A percentile compares a stretch with the other conserved stretches of the same genome.
These are phyloP conservation scores for Leptarthrus brevirostris DNA, from an alignment of 2,888 invertebrate species.

Conservation along the genomic window DNA sequence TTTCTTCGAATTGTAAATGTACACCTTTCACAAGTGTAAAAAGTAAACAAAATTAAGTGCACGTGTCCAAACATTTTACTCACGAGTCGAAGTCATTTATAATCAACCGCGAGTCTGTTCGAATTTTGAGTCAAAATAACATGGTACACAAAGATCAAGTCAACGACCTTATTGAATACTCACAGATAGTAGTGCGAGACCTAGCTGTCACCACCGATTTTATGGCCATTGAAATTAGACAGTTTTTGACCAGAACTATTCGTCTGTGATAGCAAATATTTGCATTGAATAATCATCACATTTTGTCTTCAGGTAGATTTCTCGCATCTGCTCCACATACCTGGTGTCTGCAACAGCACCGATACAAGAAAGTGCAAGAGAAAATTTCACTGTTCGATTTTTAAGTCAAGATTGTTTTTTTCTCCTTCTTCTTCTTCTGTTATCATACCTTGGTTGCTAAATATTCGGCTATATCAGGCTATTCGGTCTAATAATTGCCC, in stretches of 20 bases:
- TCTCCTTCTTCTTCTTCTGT: not conserved
- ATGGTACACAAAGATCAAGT: constrained; percentile 18
- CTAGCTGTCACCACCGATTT: not conserved
- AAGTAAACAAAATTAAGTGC: not conserved
- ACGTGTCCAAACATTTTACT: not conserved
- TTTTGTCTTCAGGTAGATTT: not conserved
- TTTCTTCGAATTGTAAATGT: constrained; percentile 15
- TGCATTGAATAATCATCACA: constrained; percentile 4
- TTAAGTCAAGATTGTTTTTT: not conserved
- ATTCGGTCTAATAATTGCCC: constrained; percentile 31
- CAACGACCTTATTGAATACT: constrained; percentile 3
- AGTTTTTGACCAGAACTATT: not conserved
- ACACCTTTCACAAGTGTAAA: constrained; percentile 29
- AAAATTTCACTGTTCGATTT: constrained; percentile 26
- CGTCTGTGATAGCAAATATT: constrained; percentile 24
- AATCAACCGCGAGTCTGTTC: not conserved
- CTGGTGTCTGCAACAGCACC: constrained; percentile 14
- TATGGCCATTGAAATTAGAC: not conserved
- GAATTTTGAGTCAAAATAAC: not conserved
- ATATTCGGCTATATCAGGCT: constrained; percentile 16
- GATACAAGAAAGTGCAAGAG: constrained; percentile 29
- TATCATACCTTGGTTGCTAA: constrained; percentile 13
- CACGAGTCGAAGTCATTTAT: not conserved
- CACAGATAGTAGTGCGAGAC: not conserved
- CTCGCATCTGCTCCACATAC: constrained; percentile 18